Percentiles rank a stretch among this genome's conserved stretches.
phyloP scores from a whole-genome alignment of 2,888 invertebrate genomes.

The Trimorus sp. region DNA sequence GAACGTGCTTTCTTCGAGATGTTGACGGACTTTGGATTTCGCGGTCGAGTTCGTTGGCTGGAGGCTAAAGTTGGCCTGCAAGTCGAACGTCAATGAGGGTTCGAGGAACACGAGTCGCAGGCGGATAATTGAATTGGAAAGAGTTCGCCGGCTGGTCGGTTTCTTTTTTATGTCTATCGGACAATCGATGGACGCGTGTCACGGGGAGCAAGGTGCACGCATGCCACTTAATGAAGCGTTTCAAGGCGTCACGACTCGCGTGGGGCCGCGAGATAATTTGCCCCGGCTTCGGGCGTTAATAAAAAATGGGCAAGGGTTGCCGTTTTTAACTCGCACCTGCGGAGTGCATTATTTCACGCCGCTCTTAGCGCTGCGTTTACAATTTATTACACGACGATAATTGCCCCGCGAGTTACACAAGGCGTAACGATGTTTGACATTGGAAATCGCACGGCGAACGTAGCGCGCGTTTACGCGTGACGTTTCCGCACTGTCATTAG shows the following conservation, averaged over 20 bases:
- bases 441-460: slow-evolving; percentile 20
- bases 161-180: slow-evolving; percentile 29
- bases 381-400: slow-evolving; percentile 41
- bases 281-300: slow-evolving; percentile 68
- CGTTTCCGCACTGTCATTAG: slow-evolving; percentile 12
- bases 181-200: slow-evolving; percentile 33
- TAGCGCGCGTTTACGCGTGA: neutral
- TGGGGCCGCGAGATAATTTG: slow-evolving; percentile 55
- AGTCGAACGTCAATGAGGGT: neutral
- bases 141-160: neutral
- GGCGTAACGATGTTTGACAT: slow-evolving; percentile 26
- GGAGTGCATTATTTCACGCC: slow-evolving; percentile 33
- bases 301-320: slow-evolving; percentile 75
- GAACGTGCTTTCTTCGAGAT: slow-evolving; percentile 44
- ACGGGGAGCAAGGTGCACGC: slow-evolving; percentile 26
- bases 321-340: slow-evolving; percentile 39
- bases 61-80: no score
- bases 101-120: neutral
- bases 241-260: slow-evolving; percentile 38
- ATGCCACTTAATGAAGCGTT: slow-evolving; percentile 48
- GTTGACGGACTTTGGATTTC: slow-evolving; percentile 19
- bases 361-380: slow-evolving; percentile 37
- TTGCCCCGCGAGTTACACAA: slow-evolving; percentile 23
- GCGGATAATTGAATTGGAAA: slow-evolving; percentile 48
- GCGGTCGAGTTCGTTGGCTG: no score